Evolutionary conservation across 1,140 invertebrate species (phyloP).

Genomic region (Zaprionus gabonicus): DNA sequence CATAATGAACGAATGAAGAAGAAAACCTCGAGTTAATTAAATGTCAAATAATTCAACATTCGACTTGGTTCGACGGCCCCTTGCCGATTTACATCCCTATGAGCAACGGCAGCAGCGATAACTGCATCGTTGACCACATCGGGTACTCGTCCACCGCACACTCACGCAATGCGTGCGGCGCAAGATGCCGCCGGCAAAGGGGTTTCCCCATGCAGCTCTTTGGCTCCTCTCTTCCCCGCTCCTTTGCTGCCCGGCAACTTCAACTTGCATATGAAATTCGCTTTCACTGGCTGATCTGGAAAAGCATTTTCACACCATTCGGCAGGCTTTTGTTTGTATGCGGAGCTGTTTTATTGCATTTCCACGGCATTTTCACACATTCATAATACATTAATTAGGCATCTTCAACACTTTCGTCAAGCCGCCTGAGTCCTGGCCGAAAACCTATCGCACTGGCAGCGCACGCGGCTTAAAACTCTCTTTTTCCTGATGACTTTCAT

Average conservation of each 20-base stretch:
- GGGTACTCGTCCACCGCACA: background rate
- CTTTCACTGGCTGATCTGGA: conserved; percentile 79
- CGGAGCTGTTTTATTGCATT: conserved; percentile 52
- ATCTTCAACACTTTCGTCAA: conserved; percentile 71
- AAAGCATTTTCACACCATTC: conserved; percentile 72
- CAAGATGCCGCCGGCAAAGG: conserved; percentile 12
- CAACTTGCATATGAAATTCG: conserved; percentile 69
- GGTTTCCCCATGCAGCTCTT: conserved; percentile 6
- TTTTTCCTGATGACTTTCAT: conserved; percentile 77
- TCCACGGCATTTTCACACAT: conserved; percentile 69
- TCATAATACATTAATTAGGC: conserved; percentile 77
- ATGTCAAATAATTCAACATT: conserved; percentile 79
- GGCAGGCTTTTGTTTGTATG: conserved; percentile 28
- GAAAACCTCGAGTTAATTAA: conserved; percentile 69
- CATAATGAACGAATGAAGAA: conserved; percentile 28
- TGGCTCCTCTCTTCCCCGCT: too few species aligned
- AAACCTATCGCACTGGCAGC: conserved; percentile 44
- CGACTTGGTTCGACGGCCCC: conserved; percentile 25
- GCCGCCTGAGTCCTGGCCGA: conserved; percentile 56
- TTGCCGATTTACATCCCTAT: conserved; percentile 63
- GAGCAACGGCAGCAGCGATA: background rate
- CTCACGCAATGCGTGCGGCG: conserved; percentile 66
- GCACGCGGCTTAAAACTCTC: conserved; percentile 55
- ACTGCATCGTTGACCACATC: background rate
- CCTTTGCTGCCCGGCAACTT: background rate